These are phyloP conservation scores for Zygaena filipendulae DNA, from an alignment of 2,888 invertebrate genomes.

Conservation along the genomic window DNA sequence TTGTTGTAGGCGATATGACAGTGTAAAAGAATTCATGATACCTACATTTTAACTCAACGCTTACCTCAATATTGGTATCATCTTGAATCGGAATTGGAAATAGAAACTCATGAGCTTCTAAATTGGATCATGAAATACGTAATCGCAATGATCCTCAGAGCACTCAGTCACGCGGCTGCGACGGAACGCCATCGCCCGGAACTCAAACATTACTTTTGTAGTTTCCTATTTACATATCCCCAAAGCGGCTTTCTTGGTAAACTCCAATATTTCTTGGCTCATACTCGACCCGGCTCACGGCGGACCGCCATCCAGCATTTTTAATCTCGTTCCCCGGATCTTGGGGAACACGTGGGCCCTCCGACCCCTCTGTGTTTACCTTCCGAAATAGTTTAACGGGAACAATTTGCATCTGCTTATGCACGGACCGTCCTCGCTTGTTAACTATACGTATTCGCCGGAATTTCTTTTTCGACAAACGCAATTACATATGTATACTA, in stretches of 20 bases:
- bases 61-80: too few relatives aligned
- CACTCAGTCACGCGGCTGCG: conserved; percentile 45
- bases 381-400: conserved; percentile 68
- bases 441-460: conserved; percentile 51
- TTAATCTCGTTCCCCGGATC: conserved; percentile 64
- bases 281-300: conserved; percentile 42
- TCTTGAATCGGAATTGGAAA: too few relatives aligned
- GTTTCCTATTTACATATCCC: conserved; percentile 64
- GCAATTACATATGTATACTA: too few relatives aligned
- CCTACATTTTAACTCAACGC: too few relatives aligned
- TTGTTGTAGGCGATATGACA: too few relatives aligned
- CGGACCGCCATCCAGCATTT: conserved; percentile 61
- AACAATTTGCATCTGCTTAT: conserved; percentile 68
- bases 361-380: conserved; percentile 60
- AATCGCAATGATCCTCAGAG: conserved; percentile 43
- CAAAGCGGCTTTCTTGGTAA: conserved; percentile 61
- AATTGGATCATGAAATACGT: conserved; percentile 31
- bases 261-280: conserved; percentile 60
- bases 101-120: conserved; percentile 22
- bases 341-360: conserved; percentile 50
- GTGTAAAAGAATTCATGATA: too few relatives aligned
- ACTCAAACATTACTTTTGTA: conserved; percentile 64
- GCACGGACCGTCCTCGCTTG: conserved; percentile 58
- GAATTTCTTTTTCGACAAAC: conserved; percentile 24
- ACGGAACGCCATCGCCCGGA: too few relatives aligned